Conservation (phyloP, 2,113 vertebrate species). For the Apteryx owenii region DNA sequence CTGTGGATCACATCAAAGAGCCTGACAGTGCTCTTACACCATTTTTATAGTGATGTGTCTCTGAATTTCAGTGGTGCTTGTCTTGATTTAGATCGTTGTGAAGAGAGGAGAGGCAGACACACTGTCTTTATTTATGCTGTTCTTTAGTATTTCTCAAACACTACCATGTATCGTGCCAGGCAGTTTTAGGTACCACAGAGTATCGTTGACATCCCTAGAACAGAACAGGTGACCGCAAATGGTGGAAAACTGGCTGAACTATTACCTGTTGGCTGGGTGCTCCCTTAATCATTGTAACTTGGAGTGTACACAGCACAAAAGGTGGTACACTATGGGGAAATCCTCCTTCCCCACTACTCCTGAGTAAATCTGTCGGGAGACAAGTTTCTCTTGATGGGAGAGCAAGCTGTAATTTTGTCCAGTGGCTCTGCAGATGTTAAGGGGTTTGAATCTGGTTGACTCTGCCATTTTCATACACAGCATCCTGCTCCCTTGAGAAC, state of each 20-base stretch:
- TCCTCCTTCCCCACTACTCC: not conserved
- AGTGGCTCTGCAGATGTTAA: not conserved
- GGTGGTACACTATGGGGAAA: not conserved
- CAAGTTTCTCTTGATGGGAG: not conserved
- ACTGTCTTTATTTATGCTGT: not conserved
- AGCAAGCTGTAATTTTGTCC: not conserved
- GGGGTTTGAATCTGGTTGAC: not conserved
- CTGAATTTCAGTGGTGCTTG: not conserved
- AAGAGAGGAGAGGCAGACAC: not conserved
- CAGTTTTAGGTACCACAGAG: not conserved
- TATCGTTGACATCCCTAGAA: not conserved
- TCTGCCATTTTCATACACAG: not conserved
- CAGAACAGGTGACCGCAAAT: not conserved
- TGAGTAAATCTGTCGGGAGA: not conserved
- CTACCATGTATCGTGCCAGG: not conserved
- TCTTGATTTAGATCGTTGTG: not conserved
- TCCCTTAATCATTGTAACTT: not conserved
- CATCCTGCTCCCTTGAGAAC: not conserved
- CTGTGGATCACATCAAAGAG: not conserved
- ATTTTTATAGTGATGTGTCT: not conserved
- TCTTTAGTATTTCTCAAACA: not conserved
- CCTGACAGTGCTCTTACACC: not conserved
- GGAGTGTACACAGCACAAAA: accelerated
- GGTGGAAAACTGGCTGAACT: not conserved
- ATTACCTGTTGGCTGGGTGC: not conserved